Base-by-base conservation (phyloP, 1,140 invertebrate genomes). In the Cepaea nemoralis region DNA sequence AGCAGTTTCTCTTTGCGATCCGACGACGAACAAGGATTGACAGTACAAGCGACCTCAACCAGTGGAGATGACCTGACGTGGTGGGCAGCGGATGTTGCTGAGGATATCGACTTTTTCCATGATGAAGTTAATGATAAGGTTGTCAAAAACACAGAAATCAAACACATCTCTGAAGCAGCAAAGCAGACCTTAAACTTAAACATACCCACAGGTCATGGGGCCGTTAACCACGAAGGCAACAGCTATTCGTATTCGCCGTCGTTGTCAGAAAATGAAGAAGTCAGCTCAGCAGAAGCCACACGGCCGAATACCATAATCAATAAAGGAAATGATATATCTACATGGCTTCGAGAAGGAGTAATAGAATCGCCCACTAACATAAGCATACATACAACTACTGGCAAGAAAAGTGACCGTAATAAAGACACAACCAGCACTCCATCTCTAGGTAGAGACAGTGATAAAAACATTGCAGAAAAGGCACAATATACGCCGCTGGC, bases 21-120 rank as follows among this genome's bases (percentile, higher is more conserved):
- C 6, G 50, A 74, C 71, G 71, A 74, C 48, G 40, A 0, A 27
- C 37, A 27, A 27, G 70, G 39, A 35, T 3, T 16, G 27, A 16
- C 70, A 40, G 6, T 16, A 22, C 40, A 14, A 5, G 39, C 40
- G 8, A 22, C 69, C 6, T 70, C 69, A n/a, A 70, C 69, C 10
- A 73, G 70, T 73, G 71, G 10, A 2, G 42, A 74, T 1, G 71
- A 74, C 33, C 31, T 74, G 2, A 74, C 8, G 42, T 74, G 71
- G 71, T 74, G 71, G 71, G 71, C n/a, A n/a, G 1, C 71, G 1
- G 71, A 74, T 33, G 12, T 27, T 27, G 40, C 31, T 1, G 71
- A 74, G 1, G 39, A 73, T 27, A 74, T 74, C 24, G 42, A 74
- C 22, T 74, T 74, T 48, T 74, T 74, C 42, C 71, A 74, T 31